Percentiles rank a stretch among this genome's conserved stretches.
phyloP scores from a whole-genome alignment of 2,797 vertebrate genomes.

The Otolemur crassicaudatus region DNA sequence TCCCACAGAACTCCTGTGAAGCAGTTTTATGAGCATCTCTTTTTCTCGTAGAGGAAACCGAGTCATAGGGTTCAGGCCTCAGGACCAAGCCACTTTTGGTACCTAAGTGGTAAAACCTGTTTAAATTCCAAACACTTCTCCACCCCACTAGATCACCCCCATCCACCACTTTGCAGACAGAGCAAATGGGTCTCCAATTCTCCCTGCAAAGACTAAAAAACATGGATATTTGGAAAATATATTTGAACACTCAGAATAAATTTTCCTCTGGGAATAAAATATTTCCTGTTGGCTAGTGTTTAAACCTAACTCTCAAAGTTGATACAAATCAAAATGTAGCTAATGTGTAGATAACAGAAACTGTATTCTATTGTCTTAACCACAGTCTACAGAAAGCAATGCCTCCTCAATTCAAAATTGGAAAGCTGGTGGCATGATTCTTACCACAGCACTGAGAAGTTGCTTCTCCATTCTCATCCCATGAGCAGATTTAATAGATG shows the following conservation, averaged over 20 bases:
- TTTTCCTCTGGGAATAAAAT: neutral
- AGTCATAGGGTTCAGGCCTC: neutral
- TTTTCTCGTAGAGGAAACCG: neutral
- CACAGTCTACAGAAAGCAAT: neutral
- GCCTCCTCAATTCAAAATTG: neutral
- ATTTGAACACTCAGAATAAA: neutral
- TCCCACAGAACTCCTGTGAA: neutral
- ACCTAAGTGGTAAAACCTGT: neutral
- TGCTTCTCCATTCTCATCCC: neutral
- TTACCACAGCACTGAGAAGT: neutral
- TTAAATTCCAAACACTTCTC: neutral
- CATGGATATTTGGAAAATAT: neutral
- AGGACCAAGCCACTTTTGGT: neutral
- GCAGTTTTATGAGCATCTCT: neutral
- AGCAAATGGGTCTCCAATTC: neutral
- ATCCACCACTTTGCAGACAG: neutral
- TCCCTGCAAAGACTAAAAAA: neutral
- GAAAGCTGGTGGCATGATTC: neutral
- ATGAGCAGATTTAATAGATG: neutral
- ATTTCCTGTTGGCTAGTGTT: neutral
- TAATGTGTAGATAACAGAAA: neutral
- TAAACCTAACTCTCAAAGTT: neutral
- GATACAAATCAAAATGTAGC: constrained; percentile 14
- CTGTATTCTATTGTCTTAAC: neutral
- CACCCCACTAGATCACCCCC: no score